Base-by-base conservation (phyloP, 2,888 invertebrate species). In the Nemotelus pantherinus region DNA sequence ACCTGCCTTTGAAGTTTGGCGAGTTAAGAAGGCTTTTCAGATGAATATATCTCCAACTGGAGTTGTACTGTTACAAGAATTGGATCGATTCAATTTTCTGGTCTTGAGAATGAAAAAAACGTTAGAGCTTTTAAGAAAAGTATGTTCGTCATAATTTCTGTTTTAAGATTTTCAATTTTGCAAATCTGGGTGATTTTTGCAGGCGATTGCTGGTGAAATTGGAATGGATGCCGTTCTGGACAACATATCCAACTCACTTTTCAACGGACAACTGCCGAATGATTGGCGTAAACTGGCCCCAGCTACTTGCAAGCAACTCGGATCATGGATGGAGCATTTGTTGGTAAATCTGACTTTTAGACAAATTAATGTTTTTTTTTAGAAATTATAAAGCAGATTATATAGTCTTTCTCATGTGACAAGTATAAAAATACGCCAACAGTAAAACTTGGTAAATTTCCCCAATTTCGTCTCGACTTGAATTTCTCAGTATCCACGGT, bases 301-400 rank as follows among this genome's bases (percentile, higher is more conserved):
- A 4, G 93, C 91, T 80, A 96, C 96, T 0, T 93, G 93, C 84
- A 97, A 97, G 86, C 92, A 89, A 78, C 89, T 97, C 2, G 95
- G 94, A 4, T 92, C 93, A 45, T 97, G 97, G 97, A 93, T 97
- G 90, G 92, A 93, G 77, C 95, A 96, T 87, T 95, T 96, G 84
- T 82, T 85, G 84, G 87, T 87, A 80, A 81, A 80, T 79, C 44
- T 2, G 50, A 9, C n/a, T 10, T 53, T 1, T 64, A 67, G 6
- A 25, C 2, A 25, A 25, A 25, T 25, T 25, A 1, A 25, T 25
- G 25, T 25, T 25, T 25, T 25, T 25, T 25, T 25, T 25, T 25
- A 25, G 25, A 25, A 25, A 25, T 25, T 25, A 25, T 0, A 25
- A 25, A 1, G 25, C 1, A 25, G 25, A 25, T 25, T 0, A 0